Conservation (phyloP, 2,797 vertebrate genomes). For the Urocyon cinereoargenteus region DNA sequence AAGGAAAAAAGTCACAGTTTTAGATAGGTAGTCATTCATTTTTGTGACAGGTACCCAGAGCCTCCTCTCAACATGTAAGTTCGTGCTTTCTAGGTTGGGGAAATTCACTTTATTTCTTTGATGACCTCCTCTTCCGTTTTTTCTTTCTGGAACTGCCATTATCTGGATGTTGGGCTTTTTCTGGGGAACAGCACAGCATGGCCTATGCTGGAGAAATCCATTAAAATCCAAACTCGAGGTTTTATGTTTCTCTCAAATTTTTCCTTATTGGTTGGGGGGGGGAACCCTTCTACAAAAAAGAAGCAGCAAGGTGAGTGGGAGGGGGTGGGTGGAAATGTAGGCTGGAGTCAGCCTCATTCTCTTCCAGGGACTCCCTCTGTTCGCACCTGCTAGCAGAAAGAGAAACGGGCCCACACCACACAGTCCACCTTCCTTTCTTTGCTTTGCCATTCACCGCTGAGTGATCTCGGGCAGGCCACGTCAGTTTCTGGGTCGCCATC, state of each 20-base stretch:
- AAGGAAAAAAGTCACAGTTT: neutral
- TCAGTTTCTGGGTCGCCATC: neutral
- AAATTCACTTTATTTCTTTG: neutral
- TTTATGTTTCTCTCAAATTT: neutral
- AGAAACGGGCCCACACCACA: neutral
- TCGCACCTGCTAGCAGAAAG: neutral
- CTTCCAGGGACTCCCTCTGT: neutral
- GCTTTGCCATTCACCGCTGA: no score
- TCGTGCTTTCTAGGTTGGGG: neutral
- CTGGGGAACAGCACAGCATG: neutral
- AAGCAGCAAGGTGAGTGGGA: neutral
- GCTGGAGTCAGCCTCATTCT: neutral
- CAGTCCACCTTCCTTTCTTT: neutral
- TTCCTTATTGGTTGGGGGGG: neutral
- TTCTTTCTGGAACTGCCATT: neutral
- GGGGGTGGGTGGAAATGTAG: neutral
- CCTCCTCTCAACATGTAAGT: neutral
- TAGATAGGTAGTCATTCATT: neutral
- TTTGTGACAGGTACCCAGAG: neutral
- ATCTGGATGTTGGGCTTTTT: neutral
- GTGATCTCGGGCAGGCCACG: neutral
- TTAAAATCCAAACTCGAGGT: neutral
- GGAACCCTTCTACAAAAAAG: neutral
- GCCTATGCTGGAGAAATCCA: neutral
- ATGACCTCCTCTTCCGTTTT: neutral